A percentile compares a stretch with the other conserved stretches of the same genome.
phyloP scores from a whole-genome alignment of 2,113 vertebrate species.

The Pluvialis apricaria region DNA sequence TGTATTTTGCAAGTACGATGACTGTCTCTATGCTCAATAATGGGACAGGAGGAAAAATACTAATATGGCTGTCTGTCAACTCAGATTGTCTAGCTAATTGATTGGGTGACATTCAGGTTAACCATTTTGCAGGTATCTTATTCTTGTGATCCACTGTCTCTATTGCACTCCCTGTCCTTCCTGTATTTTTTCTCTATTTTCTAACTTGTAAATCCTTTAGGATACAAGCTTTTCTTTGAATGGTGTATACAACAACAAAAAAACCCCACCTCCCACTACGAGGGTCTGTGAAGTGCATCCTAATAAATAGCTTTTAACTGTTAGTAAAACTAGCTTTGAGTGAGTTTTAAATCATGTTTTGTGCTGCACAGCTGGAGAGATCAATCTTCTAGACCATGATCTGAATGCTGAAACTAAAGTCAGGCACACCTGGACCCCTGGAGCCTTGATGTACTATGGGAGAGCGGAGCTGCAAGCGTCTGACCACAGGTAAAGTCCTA shows the following conservation, averaged over 20 bases:
- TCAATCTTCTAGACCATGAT: conserved; percentile 74
- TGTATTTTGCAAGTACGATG: neutral
- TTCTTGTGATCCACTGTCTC: neutral
- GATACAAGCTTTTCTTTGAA: neutral
- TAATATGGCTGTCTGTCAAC: neutral
- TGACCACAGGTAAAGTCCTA: conserved; percentile 76
- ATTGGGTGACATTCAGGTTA: neutral
- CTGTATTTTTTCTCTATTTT: neutral
- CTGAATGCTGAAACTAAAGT: conserved; percentile 40
- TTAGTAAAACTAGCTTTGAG: neutral
- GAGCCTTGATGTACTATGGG: conserved; percentile 80
- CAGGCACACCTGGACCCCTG: conserved; percentile 75
- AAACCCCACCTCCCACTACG: rapidly evolving
- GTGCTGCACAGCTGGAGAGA: conserved; percentile 68
- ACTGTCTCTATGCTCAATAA: neutral
- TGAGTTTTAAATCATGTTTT: neutral
- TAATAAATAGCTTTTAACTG: neutral
- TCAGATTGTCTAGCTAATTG: neutral
- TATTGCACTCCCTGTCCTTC: neutral
- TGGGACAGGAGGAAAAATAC: neutral
- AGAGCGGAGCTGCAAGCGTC: conserved; percentile 79
- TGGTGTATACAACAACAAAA: neutral
- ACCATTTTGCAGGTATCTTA: neutral
- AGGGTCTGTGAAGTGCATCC: neutral
- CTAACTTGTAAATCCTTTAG: neutral